Evolutionary conservation across 1,140 invertebrate genomes (phyloP).

Genomic region (Apis florea): DNA sequence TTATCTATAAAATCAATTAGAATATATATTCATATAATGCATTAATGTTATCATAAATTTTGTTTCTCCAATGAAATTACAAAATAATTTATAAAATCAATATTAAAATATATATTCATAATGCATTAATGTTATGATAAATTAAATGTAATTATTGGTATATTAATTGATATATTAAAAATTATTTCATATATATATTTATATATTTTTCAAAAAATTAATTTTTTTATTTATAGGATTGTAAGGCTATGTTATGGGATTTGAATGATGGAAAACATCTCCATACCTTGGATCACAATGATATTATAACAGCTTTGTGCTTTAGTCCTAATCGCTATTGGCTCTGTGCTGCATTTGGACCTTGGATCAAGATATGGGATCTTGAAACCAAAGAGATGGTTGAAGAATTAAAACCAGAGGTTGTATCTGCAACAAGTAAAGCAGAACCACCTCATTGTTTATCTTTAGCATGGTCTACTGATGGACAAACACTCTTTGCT

Average conservation of each 20-base stretch:
- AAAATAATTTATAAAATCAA: not conserved
- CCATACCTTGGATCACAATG: conserved; percentile 99
- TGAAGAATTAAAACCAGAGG: conserved; percentile 97
- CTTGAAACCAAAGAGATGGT: conserved; percentile 99
- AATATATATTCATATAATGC: conserved; percentile 18
- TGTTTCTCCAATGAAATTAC: not conserved
- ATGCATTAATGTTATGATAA: conserved; percentile 64
- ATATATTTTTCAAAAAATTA: not conserved
- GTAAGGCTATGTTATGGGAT: conserved; percentile 99
- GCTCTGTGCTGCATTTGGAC: conserved; percentile 99
- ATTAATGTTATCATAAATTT: conserved; percentile 65
- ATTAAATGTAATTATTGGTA: too few species aligned
- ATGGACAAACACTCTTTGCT: conserved; percentile 99
- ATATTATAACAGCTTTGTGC: conserved; percentile 98
- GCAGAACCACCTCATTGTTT: conserved; percentile 97
- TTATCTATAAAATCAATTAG: not conserved
- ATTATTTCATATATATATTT: not conserved
- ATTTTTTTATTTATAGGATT: conserved; percentile 85
- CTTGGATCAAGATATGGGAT: conserved; percentile 99
- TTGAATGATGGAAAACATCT: conserved; percentile 99
- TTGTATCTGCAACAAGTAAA: conserved; percentile 89
- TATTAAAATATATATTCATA: conserved; percentile 12
- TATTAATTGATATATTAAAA: too few species aligned
- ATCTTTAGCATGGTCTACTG: conserved; percentile 99
- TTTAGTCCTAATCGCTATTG: conserved; percentile 99